Evolutionary conservation across 2,113 vertebrate genomes (phyloP).

Genomic region (Motacilla tschutschensis): DNA sequence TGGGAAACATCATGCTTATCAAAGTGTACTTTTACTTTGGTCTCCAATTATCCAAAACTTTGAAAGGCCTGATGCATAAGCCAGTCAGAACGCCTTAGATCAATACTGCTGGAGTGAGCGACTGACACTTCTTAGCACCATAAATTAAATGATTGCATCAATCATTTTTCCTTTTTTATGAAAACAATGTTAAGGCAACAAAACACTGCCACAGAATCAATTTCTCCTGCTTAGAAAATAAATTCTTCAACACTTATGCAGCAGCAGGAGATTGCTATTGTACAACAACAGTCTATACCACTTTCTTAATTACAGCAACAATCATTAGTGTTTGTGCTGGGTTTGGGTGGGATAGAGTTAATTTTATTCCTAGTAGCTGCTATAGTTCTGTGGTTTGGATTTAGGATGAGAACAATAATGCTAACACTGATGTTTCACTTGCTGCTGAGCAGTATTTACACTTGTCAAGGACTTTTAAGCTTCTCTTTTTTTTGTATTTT

Average conservation of each 20-base stretch:
- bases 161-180: constrained; percentile 40
- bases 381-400: background rate
- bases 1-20: background rate
- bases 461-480: background rate
- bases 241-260: constrained; percentile 33
- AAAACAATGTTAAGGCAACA: constrained; percentile 45
- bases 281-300: constrained; percentile 12
- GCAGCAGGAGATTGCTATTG: constrained; percentile 40
- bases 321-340: background rate
- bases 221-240: constrained; percentile 45
- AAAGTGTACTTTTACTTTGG: background rate
- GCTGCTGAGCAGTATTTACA: background rate
- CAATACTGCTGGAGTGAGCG: constrained; percentile 13
- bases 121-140: constrained; percentile 16
- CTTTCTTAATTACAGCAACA: constrained; percentile 47
- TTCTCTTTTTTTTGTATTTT: background rate
- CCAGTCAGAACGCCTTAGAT: background rate
- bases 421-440: background rate
- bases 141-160: constrained; percentile 55
- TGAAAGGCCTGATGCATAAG: background rate
- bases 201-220: constrained; percentile 24
- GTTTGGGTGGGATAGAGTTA: background rate
- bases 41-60: constrained; percentile 1
- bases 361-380: background rate
- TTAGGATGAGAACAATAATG: background rate